Base-by-base conservation (phyloP, 2,888 invertebrate genomes). In the Himalopsyche anomala region DNA sequence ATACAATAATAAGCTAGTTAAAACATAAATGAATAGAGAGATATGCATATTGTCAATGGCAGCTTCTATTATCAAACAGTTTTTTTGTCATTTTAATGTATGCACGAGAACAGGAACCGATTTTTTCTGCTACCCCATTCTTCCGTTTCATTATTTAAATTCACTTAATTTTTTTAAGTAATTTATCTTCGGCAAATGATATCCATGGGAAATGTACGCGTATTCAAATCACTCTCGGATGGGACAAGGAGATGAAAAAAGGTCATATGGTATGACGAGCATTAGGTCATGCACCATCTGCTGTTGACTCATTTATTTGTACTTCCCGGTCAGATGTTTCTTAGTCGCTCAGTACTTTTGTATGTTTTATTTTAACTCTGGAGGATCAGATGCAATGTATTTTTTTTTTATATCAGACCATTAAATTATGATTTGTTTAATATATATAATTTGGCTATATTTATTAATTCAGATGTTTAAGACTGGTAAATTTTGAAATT, bases 161-260 rank as follows among this genome's bases (percentile, higher is more conserved):
- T 86, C 88, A 87, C 88, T 88, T 87, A 88, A 85, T 87, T 88
- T 88, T 88, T 88, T 88, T 82, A 85, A 85, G 87, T 86, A 87
- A 87, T 88, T 88, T 87, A 87, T 87, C 85, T 87, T 86, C 74
- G 42, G 83, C 85, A 86, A 88, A 86, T 81, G 88, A 88, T 88
- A 88, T 87, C 87, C 88, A 87, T 87, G 88, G 87, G 88, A 88
- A 88, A 45, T 28, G 54, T 80, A 45, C 38, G 55, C 56, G 40
- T 88, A 87, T 88, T 88, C 84, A 87, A 87, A 87, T 87, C 81
- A 83, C 87, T 36, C 36, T 36, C 12, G 74, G n/a, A 42, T 40
- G 69, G 69, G 62, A 51, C 62, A 28, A 69, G 83, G 74, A n/a
- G 40, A 54, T n/a, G 81, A 81, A 86, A 82, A 84, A 86, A 84